Evolutionary conservation across 2,888 invertebrate genomes (phyloP).

Genomic region (Slavum lentiscoides): DNA sequence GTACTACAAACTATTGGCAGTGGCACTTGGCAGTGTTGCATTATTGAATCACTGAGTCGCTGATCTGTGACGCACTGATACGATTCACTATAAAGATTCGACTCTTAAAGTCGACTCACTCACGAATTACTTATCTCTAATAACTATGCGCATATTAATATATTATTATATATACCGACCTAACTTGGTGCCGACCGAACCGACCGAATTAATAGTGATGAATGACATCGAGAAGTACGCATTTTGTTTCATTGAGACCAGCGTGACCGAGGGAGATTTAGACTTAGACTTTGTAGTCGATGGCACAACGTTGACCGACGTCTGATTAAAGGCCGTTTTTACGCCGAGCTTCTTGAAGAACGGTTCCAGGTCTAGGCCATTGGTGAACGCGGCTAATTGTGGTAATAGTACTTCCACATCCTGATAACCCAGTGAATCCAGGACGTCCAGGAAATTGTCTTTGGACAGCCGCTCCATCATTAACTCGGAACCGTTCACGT

Average conservation of each 20-base stretch:
- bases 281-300: slow-evolving; percentile 54
- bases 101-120: no score
- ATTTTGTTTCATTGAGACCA: slow-evolving; percentile 57
- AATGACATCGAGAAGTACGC: slow-evolving; percentile 59
- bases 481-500: slow-evolving; percentile 48
- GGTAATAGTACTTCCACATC: slow-evolving; percentile 58
- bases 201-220: slow-evolving; percentile 58
- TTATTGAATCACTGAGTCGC: no score
- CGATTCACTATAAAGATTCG: no score
- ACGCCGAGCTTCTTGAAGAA: slow-evolving; percentile 57
- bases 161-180: slow-evolving; percentile 55
- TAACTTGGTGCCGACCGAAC: slow-evolving; percentile 57
- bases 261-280: slow-evolving; percentile 41
- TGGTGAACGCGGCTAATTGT: slow-evolving; percentile 58
- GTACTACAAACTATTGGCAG: no score
- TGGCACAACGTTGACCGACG: no score
- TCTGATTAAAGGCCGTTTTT: slow-evolving; percentile 56
- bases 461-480: slow-evolving; percentile 50
- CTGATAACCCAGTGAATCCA: slow-evolving; percentile 56
- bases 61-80: no score
- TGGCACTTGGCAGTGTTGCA: no score
- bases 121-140: no score
- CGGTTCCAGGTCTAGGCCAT: slow-evolving; percentile 57
- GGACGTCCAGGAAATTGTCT: slow-evolving; percentile 56
- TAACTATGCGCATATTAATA: no score